Evolutionary conservation across 2,797 vertebrate genomes (phyloP), one percentile per base, ranked within the genome.

Genomic region (Mormyrops boulengeri): DNA sequence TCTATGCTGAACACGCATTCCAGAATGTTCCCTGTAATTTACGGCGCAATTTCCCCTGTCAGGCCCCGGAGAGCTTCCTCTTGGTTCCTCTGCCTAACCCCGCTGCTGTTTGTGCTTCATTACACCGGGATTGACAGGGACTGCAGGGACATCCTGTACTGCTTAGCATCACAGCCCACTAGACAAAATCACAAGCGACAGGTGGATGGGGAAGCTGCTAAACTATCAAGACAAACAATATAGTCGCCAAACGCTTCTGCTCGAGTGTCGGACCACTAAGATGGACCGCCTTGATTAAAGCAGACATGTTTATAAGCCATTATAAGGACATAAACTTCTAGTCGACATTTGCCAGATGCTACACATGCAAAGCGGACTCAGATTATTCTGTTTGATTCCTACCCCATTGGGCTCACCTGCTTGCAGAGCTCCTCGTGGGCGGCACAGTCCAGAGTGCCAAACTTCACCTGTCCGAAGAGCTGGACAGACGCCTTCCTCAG

Each of bases 391-490:
- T 38, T 9, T 41, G 85, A 55, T n/a, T 87, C 22, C 53, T 4
- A 26, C 82, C n/a, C 41, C 44, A 17, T 6, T 4, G 9, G n/a
- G 22, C 94, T 96, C 95, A 98, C 97, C 96, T 91, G 96, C 89
- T 95, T 97, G 93, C 98, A 99, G 91, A 99, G 96, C 73, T 94
- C 94, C 88, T 97, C 96, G 34, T 99, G 98, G 89, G 99, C 92
- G 62, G 98, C 99, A 88, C 98, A 99, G 93, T 99, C 98, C 87
- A 99, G 91, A 0, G 98, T 99, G 1, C 98, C 98, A 93, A 99
- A 98, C 94, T 95, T 97, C 90, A 98, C 94, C 91, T 97, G 98
- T 77, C 98, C 98, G 44, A 96, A 96, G 91, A 99, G 92, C 89
- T 98, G 97, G 92, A 98, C 96, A 0, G 98, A 99, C 87, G 98